These are phyloP conservation scores for Schizopygopsis pylzovi DNA, from an alignment of 2,797 vertebrate species.

Conservation along the genomic window DNA sequence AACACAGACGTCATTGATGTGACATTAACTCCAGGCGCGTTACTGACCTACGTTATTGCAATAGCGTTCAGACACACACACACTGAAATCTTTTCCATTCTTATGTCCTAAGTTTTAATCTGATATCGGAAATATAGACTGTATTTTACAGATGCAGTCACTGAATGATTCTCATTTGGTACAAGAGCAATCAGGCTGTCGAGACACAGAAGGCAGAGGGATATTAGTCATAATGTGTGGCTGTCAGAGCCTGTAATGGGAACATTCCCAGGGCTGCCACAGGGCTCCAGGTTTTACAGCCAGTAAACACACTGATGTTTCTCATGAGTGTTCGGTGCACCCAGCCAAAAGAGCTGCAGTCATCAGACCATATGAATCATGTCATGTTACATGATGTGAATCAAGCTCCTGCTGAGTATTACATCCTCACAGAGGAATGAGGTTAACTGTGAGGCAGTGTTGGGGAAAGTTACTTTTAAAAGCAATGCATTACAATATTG, in stretches of 20 bases:
- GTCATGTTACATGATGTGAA: slow-evolving; percentile 61
- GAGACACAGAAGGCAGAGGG: neutral
- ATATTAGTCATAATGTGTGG: slow-evolving; percentile 18
- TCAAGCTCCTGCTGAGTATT: slow-evolving; percentile 53
- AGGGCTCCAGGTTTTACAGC: slow-evolving; percentile 41
- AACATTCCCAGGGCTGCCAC: slow-evolving; percentile 11
- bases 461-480: no score
- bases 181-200: neutral
- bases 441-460: slow-evolving; percentile 11
- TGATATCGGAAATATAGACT: neutral
- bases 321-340: slow-evolving; percentile 26
- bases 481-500: no score
- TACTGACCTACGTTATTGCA: neutral
- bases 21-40: neutral
- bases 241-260: slow-evolving; percentile 17
- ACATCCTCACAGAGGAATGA: slow-evolving; percentile 41
- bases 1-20: neutral
- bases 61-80: neutral
- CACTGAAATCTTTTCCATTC: neutral
- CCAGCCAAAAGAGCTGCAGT: slow-evolving; percentile 33
- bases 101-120: neutral
- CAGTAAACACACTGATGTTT: slow-evolving; percentile 42
- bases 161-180: neutral
- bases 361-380: slow-evolving; percentile 52
- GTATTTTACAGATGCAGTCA: neutral